These are phyloP conservation scores for Neopipo cinnamomea DNA, from an alignment of 2,113 vertebrate species.

Conservation along the genomic window DNA sequence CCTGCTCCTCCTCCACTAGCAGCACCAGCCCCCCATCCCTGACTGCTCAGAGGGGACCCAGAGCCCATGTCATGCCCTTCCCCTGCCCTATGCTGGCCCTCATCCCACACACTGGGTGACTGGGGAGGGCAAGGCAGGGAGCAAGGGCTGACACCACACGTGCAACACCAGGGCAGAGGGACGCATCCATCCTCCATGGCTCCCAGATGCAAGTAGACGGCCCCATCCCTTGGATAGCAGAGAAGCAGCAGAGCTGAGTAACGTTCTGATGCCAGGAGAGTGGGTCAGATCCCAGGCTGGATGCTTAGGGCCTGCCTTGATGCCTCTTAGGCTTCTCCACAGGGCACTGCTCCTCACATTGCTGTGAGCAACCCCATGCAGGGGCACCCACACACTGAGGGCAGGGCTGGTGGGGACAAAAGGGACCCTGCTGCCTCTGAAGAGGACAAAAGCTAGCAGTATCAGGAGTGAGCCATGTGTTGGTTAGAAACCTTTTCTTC, in stretches of 20 bases:
- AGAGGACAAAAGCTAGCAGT: background rate
- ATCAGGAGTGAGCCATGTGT: background rate
- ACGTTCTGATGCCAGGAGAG: background rate
- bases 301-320: background rate
- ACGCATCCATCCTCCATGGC: rapidly evolving
- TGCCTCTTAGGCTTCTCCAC: background rate
- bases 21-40: background rate
- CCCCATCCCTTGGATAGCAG: background rate
- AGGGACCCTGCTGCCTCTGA: background rate
- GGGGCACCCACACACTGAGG: background rate
- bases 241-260: background rate
- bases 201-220: background rate
- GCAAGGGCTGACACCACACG: background rate
- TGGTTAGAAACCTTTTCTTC: background rate
- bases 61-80: background rate
- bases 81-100: background rate
- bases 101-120: background rate
- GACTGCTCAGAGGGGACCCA: background rate
- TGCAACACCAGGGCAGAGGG: background rate
- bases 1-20: background rate
- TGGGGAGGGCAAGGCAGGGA: background rate
- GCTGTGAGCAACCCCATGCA: background rate
- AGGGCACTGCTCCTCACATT: background rate
- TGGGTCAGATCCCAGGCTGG: background rate
- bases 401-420: background rate